Conservation (phyloP, 2,113 vertebrate genomes). For the Eptesicus fuscus region DNA sequence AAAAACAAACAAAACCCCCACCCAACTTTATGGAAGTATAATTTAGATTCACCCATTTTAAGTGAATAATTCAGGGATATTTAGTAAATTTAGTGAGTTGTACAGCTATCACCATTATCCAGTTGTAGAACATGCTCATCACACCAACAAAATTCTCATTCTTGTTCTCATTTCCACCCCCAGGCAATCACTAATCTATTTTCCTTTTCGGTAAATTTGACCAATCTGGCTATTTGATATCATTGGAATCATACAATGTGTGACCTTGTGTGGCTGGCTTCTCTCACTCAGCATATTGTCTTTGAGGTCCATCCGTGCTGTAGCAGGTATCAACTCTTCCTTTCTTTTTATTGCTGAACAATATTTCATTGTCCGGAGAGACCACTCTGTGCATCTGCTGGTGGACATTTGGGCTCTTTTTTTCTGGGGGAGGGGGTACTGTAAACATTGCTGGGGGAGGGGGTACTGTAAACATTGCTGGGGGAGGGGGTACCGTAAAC, state of each 20-base stretch:
- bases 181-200: background rate
- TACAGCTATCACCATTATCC: background rate
- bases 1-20: background rate
- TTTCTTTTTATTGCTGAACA: background rate
- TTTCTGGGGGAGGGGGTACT: background rate
- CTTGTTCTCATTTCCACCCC: background rate
- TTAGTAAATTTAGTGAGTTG: background rate
- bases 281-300: background rate
- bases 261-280: background rate
- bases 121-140: background rate
- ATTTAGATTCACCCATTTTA: background rate
- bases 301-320: background rate
- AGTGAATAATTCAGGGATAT: background rate
- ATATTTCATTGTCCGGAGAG: background rate
- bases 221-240: background rate
- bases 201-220: background rate
- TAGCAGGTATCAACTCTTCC: background rate
- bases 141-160: background rate
- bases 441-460: background rate
- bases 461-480: background rate
- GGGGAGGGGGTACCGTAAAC: background rate
- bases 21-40: background rate
- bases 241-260: rapidly evolving
- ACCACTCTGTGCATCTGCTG: background rate
- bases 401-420: background rate